A percentile compares a stretch with the other conserved stretches of the same genome.
phyloP scores from a whole-genome alignment of 2,888 invertebrate genomes.

The Cyclophora punctaria region DNA sequence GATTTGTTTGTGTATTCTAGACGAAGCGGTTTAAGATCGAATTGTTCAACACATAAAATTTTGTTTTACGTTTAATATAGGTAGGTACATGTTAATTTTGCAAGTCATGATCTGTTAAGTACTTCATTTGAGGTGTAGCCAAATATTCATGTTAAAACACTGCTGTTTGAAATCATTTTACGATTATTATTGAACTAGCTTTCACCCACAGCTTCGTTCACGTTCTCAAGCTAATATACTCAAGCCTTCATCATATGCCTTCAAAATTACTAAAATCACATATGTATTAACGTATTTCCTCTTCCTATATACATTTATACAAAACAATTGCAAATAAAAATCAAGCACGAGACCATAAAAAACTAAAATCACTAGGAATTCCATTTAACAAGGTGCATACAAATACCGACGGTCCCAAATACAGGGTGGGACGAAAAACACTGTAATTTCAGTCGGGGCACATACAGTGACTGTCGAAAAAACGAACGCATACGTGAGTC shows the following conservation, averaged over 20 bases:
- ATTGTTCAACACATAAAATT: conserved; percentile 31
- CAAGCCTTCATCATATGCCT: no score
- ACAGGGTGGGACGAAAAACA: conserved; percentile 50
- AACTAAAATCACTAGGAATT: conserved; percentile 3
- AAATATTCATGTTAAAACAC: no score
- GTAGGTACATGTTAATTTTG: no score
- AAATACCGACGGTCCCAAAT: conserved; percentile 50
- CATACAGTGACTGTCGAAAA: conserved; percentile 58
- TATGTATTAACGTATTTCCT: no score
- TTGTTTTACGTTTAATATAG: no score
- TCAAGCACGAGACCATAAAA: background rate
- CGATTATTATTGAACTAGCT: no score
- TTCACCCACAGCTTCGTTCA: no score
- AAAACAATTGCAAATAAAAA: background rate
- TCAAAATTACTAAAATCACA: no score
- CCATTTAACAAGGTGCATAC: conserved; percentile 19
- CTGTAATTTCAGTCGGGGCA: conserved; percentile 67
- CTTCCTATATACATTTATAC: background rate
- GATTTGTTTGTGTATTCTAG: conserved; percentile 57
- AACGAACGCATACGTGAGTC: conserved; percentile 50
- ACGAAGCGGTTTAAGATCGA: conserved; percentile 48
- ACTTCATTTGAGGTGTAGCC: no score
- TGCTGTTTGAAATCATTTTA: no score
- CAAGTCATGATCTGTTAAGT: no score
- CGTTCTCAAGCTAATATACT: no score